phyloP scores from a whole-genome alignment of 2,888 invertebrate species.

The Microchrysa polita region DNA sequence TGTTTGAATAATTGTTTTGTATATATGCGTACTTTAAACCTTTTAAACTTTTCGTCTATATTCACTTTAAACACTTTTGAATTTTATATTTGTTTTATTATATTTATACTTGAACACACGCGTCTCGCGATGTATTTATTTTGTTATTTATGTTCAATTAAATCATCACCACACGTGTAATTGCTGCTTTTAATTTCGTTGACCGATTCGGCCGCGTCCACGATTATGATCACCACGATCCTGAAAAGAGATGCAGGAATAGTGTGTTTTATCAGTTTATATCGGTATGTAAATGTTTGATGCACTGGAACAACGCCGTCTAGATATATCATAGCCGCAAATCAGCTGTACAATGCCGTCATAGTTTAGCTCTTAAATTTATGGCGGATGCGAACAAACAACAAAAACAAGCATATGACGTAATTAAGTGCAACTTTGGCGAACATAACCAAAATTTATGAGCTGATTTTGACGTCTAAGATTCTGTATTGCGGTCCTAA shows the following conservation, averaged over 20 bases:
- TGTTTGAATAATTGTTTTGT: conserved; percentile 18
- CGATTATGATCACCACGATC: conserved; percentile 50
- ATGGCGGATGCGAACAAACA: too few relatives aligned
- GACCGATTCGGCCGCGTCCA: conserved; percentile 47
- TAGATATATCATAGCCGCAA: too few relatives aligned
- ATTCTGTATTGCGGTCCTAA: too few relatives aligned
- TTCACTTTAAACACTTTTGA: conserved; percentile 39
- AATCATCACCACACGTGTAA: neutral
- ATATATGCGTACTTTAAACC: conserved; percentile 26
- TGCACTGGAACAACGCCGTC: too few relatives aligned
- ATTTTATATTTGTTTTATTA: conserved; percentile 17
- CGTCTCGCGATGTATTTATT: conserved; percentile 27
- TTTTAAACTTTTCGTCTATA: conserved; percentile 2
- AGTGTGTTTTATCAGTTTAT: too few relatives aligned
- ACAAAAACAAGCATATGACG: too few relatives aligned
- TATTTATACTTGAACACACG: neutral
- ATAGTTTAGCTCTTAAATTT: too few relatives aligned
- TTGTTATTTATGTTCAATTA: conserved; percentile 17
- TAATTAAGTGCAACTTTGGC: too few relatives aligned
- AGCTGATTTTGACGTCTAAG: too few relatives aligned
- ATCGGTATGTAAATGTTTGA: too few relatives aligned
- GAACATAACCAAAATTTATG: too few relatives aligned
- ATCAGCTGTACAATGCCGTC: too few relatives aligned
- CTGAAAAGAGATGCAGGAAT: conserved; percentile 43
- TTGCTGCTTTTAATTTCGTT: conserved; percentile 47